phyloP scores from a whole-genome alignment of 2,888 invertebrate genomes.

The Ichneumoninae sp. region DNA sequence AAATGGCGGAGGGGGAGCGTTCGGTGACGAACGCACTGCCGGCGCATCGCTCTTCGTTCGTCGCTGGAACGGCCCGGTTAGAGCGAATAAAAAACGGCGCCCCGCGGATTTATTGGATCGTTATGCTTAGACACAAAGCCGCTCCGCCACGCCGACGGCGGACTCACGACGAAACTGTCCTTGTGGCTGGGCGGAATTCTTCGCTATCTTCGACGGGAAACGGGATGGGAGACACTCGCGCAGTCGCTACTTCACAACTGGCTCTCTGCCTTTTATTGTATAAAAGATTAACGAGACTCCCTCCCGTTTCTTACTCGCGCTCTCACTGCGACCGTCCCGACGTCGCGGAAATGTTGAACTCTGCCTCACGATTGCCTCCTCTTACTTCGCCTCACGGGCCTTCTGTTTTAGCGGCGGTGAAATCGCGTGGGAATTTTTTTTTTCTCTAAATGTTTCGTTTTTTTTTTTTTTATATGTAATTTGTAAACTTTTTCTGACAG shows the following conservation, averaged over 20 bases:
- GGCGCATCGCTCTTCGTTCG: constrained; percentile 33
- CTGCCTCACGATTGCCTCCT: constrained; percentile 11
- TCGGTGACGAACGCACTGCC: constrained; percentile 54
- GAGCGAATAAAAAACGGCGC: constrained; percentile 33
- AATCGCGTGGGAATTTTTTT: neutral
- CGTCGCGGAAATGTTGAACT: constrained; percentile 1
- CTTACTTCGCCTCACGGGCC: neutral
- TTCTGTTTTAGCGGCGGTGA: neutral
- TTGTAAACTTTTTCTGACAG: too few species aligned
- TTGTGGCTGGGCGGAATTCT: neutral
- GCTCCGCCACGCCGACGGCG: constrained; percentile 8
- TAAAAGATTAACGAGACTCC: constrained; percentile 64
- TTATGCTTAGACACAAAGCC: constrained; percentile 56
- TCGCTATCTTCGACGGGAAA: constrained; percentile 36
- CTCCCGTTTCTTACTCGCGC: constrained; percentile 50
- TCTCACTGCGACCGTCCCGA: too few species aligned
- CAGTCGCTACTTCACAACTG: constrained; percentile 29
- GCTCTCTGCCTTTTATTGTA: constrained; percentile 59
- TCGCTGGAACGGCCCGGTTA: constrained; percentile 36
- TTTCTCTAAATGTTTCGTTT: too few species aligned
- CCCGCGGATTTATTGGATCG: constrained; percentile 60
- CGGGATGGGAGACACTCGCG: constrained; percentile 5
- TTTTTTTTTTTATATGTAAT: too few species aligned
- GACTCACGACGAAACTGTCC: constrained; percentile 2
- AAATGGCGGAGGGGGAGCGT: neutral